Evolutionary conservation across 2,113 vertebrate species (phyloP), one percentile per base, ranked within the genome.

Genomic region (Ameiurus melas): DNA sequence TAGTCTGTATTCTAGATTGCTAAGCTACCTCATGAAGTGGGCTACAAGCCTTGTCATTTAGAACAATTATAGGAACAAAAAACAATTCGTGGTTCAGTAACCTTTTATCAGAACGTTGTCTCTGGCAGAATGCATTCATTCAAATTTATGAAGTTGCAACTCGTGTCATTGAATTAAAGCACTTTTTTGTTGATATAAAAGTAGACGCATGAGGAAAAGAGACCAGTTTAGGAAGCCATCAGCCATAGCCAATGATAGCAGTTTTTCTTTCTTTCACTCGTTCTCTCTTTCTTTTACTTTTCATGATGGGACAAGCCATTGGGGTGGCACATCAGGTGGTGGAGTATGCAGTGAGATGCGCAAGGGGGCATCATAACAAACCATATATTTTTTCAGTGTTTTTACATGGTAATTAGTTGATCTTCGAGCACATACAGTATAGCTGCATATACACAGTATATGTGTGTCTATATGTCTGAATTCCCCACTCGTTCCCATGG

Each of bases 351-450:
- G 60, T 57, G 58, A 33, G 22, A 85, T 58, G 33, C 13, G 51
- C 57, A 66, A 33, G 16, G 53, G 70, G 73, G 25, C 71, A 57
- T 92, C 86, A 85, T 91, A 90, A 88, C 91, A 92, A 93, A 92
- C 92, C 92, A 33, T 93, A 92, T 89, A 85, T 89, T 89, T 82
- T 91, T 86, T 36, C 43, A 64, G 89, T 92, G 91, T 85, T 90
- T 93, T 91, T 60, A 87, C 77, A 80, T 80, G 82, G 62, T 80
- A 82, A 89, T 92, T 91, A 90, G 87, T 92, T 90, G 86, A 62
- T 90, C 93, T 92, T 93, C 87, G 90, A 94, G 93, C 93, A 95
- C 92, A 93, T 94, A 88, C 55, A 87, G 68, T 89, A 85, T 86
- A 66, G 71, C 62, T 70, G 57, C 58, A 75, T 86, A 86, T 89